These are phyloP conservation scores for Rhinophrynus dorsalis DNA, from an alignment of 2,797 vertebrate species.

Conservation along the genomic window DNA sequence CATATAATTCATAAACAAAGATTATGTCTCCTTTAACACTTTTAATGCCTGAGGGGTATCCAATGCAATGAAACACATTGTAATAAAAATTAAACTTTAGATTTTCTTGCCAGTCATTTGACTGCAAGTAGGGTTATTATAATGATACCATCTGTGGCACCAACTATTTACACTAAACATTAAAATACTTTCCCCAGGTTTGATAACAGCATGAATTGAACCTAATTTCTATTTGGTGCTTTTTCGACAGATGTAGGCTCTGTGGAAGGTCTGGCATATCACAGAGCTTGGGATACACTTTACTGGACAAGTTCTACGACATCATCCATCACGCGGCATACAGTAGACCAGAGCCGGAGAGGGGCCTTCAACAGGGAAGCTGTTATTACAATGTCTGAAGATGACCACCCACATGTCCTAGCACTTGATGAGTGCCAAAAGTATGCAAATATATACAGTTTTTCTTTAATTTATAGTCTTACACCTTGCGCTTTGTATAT, in stretches of 20 bases:
- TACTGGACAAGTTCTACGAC: constrained; percentile 98
- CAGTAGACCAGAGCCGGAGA: constrained; percentile 79
- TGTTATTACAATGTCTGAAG: constrained; percentile 90
- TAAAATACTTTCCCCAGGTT: constrained; percentile 9
- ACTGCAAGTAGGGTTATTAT: not conserved
- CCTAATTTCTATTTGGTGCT: constrained; percentile 13
- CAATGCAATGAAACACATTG: too few species aligned
- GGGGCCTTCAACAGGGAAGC: constrained; percentile 82
- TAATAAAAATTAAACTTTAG: too few species aligned
- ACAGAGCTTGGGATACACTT: constrained; percentile 88
- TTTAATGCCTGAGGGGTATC: too few species aligned
- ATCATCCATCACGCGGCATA: constrained; percentile 90
- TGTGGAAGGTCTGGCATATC: constrained; percentile 95
- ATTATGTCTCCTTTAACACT: too few species aligned
- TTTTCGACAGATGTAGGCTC: constrained; percentile 86
- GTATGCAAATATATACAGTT: constrained; percentile 66
- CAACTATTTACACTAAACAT: not conserved
- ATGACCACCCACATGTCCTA: constrained; percentile 92
- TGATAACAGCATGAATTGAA: not conserved
- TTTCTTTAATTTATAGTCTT: constrained; percentile 18
- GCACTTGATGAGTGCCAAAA: constrained; percentile 95
- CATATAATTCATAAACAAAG: too few species aligned
- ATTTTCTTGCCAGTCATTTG: too few species aligned
- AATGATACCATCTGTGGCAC: not conserved
- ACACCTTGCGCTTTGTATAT: not conserved